These are phyloP conservation scores for Etia nguti DNA, from an alignment of 2,113 vertebrate genomes.

Conservation along the genomic window DNA sequence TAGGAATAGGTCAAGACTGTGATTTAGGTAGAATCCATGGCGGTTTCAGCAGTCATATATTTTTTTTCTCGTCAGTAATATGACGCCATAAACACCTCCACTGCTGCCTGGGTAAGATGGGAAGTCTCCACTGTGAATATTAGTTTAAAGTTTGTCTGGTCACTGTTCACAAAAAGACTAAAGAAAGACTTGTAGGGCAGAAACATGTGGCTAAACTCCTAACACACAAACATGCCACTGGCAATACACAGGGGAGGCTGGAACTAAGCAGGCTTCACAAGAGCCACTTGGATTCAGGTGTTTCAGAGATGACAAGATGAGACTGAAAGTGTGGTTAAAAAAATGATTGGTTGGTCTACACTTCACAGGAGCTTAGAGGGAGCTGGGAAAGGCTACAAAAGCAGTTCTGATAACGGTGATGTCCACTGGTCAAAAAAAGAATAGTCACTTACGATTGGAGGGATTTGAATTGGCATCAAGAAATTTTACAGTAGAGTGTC, in stretches of 20 bases:
- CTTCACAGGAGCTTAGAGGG: not conserved
- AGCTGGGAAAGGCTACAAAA: not conserved
- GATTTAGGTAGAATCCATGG: slow-evolving; percentile 15
- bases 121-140: not conserved
- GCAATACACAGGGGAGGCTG: not conserved
- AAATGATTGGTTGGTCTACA: not conserved
- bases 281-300: not conserved
- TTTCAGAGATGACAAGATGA: not conserved
- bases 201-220: not conserved
- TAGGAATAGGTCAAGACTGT: slow-evolving; percentile 39
- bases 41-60: not conserved
- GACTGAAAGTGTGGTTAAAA: not conserved
- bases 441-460: not conserved
- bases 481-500: not conserved
- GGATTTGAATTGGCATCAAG: not conserved
- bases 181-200: not conserved
- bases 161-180: not conserved
- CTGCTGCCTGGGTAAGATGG: not conserved
- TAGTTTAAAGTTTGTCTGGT: not conserved
- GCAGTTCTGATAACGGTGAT: not conserved
- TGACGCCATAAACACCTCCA: not conserved
- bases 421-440: not conserved
- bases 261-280: not conserved
- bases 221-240: not conserved
- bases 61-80: not conserved